These are phyloP conservation scores for Helleia helle DNA, from an alignment of 2,888 invertebrate genomes.

Conservation along the genomic window DNA sequence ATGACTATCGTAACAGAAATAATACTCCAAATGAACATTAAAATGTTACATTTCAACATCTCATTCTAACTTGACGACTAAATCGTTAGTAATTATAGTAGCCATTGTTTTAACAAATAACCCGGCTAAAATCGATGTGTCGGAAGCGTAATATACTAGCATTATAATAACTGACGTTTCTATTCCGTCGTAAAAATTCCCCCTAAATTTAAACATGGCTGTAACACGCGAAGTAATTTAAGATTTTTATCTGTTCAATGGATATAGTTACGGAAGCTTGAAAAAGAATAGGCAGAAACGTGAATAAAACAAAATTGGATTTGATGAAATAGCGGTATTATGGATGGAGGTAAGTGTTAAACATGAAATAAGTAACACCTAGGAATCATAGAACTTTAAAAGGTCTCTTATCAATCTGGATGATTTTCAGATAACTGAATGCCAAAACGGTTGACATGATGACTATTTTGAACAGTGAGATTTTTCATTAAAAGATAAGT, in stretches of 20 bases:
- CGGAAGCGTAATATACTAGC: conserved; percentile 15
- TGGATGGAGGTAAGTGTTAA: too few species aligned
- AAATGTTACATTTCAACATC: conserved; percentile 35
- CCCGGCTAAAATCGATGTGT: conserved; percentile 20
- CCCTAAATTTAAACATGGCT: conserved; percentile 19
- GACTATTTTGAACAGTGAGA: too few species aligned
- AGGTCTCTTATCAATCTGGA: too few species aligned
- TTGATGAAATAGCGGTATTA: too few species aligned
- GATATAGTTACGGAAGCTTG: conserved; percentile 27
- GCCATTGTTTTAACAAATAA: conserved; percentile 44
- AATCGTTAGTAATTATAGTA: conserved; percentile 48
- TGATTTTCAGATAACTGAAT: too few species aligned
- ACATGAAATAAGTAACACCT: too few species aligned
- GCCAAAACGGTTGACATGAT: too few species aligned
- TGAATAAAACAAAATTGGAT: too few species aligned
- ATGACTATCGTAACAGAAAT: conserved; percentile 6
- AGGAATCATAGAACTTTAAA: too few species aligned
- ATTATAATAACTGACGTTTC: conserved; percentile 9
- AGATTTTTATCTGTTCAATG: conserved; percentile 65
- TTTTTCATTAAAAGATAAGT: too few species aligned
- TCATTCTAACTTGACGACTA: conserved; percentile 45
- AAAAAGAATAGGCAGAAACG: conserved; percentile 2
- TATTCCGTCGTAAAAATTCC: conserved; percentile 17
- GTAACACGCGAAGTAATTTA: conserved; percentile 19
- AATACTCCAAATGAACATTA: conserved; percentile 16